Conservation (phyloP, 2,888 invertebrate genomes). For the Chymomyza amoena region DNA sequence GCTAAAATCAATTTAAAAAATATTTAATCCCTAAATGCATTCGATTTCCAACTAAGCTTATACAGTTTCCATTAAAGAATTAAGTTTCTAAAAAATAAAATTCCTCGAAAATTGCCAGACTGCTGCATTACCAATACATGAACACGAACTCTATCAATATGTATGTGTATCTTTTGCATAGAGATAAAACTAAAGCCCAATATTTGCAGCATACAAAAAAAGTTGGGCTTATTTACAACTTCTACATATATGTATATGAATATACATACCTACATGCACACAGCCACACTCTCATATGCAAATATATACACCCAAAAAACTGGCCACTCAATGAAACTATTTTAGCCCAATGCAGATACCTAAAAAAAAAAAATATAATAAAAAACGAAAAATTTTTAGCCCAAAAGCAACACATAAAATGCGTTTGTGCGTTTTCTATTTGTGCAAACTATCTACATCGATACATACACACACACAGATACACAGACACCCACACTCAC, state of each 20-base stretch:
- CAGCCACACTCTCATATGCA: background rate
- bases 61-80: too few species aligned
- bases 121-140: background rate
- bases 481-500: conserved; percentile 3
- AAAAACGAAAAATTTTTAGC: conserved; percentile 16
- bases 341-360: conserved; percentile 1
- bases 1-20: too few species aligned
- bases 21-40: too few species aligned
- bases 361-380: conserved; percentile 11
- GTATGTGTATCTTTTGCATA: background rate
- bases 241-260: background rate
- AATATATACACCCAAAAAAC: background rate
- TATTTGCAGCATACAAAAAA: background rate
- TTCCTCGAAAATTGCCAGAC: too few species aligned
- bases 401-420: conserved; percentile 38
- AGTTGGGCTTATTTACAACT: background rate
- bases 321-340: background rate
- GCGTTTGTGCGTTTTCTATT: conserved; percentile 72
- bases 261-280: background rate
- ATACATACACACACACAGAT: conserved; percentile 3
- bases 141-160: background rate
- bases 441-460: conserved; percentile 51
- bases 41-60: too few species aligned
- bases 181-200: background rate
- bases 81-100: too few species aligned